Evolutionary conservation across 2,888 invertebrate species (phyloP).

Genomic region (Hirtodrosophila cameraria): DNA sequence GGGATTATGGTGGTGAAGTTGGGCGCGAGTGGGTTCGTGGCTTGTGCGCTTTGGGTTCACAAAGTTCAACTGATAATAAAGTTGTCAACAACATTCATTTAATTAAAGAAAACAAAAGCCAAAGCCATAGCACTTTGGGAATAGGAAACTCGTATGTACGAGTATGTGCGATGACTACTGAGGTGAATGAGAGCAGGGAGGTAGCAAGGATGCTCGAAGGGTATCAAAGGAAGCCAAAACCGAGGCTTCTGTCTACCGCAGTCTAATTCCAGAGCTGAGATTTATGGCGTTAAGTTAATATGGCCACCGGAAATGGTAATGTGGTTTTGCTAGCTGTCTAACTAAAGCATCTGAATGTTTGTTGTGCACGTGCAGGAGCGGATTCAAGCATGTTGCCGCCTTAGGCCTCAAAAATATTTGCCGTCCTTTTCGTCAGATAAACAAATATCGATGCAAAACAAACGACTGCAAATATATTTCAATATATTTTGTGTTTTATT

Average conservation of each 20-base stretch:
- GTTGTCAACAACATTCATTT: slow-evolving; percentile 82
- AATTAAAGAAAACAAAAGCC: slow-evolving; percentile 81
- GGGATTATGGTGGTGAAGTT: too few relatives aligned
- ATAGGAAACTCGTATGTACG: slow-evolving; percentile 51
- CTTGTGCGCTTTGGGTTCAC: slow-evolving; percentile 41
- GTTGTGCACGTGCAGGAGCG: too few relatives aligned
- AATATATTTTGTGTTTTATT: too few relatives aligned
- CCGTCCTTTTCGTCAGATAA: too few relatives aligned
- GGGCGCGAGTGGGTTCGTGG: background rate
- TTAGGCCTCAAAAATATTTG: too few relatives aligned
- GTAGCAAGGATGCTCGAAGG: background rate
- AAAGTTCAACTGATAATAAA: slow-evolving; percentile 80
- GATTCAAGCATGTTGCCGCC: too few relatives aligned
- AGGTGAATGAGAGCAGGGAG: background rate
- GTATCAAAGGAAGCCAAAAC: slow-evolving; percentile 13
- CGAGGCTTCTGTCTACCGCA: slow-evolving; percentile 30
- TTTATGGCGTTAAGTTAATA: slow-evolving; percentile 74
- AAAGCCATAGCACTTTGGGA: slow-evolving; percentile 67
- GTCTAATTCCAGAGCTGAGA: slow-evolving; percentile 59
- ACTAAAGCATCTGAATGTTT: slow-evolving; percentile 8
- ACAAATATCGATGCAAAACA: too few relatives aligned
- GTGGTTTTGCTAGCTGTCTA: slow-evolving; percentile 35
- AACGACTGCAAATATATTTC: too few relatives aligned
- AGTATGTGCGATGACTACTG: slow-evolving; percentile 10
- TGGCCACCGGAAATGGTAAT: slow-evolving; percentile 69